Evolutionary conservation across 2,797 vertebrate species (phyloP).

Genomic region (Ceryle rudis): DNA sequence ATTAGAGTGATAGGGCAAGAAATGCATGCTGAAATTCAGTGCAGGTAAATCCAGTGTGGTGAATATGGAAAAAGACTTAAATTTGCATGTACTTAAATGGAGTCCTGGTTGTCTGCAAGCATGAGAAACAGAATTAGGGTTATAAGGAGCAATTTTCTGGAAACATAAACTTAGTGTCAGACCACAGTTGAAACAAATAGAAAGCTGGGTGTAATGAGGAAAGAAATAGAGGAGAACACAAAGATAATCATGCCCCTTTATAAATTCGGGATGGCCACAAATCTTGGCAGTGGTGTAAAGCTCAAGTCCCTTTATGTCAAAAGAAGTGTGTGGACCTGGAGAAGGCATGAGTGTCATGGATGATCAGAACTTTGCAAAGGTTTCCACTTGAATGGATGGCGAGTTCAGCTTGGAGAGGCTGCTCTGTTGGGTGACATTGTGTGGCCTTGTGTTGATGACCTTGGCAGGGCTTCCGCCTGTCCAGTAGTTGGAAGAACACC

Average conservation of each 20-base stretch:
- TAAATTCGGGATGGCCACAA: neutral
- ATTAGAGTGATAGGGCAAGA: neutral
- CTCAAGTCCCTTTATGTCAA: neutral
- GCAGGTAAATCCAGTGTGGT: neutral
- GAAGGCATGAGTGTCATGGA: neutral
- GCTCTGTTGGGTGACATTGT: neutral
- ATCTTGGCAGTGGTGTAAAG: neutral
- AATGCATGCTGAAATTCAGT: neutral
- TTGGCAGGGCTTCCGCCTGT: neutral
- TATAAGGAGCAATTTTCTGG: neutral
- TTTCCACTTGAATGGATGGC: rapidly evolving
- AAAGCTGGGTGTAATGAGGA: neutral
- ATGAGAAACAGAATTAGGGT: neutral
- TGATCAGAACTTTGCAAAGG: neutral
- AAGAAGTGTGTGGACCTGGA: neutral
- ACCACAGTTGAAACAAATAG: neutral
- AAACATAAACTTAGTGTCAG: neutral
- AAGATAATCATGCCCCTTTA: neutral
- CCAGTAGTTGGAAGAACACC: neutral
- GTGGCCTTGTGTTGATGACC: neutral
- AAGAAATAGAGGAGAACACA: neutral
- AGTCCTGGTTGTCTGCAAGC: neutral
- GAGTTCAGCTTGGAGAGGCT: neutral
- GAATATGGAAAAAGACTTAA: neutral
- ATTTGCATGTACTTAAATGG: neutral